Conservation (phyloP, 2,113 vertebrate species). For the Hippocampus abdominalis region DNA sequence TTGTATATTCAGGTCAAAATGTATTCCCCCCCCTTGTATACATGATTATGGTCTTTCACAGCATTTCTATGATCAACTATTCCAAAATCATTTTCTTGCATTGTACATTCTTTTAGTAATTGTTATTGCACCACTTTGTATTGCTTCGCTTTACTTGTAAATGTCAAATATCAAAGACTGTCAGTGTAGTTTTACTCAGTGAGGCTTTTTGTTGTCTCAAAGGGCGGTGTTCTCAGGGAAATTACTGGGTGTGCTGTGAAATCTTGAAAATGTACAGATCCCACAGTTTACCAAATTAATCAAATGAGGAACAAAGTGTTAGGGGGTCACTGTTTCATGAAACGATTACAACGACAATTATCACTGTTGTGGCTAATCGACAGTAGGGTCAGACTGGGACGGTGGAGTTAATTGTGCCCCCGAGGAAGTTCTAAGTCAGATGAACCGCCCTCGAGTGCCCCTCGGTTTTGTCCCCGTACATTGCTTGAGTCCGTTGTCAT, state of each 20-base stretch:
- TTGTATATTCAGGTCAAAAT: no score
- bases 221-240: constrained; percentile 27
- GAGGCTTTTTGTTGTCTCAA: constrained; percentile 53
- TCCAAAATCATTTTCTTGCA: no score
- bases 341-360: not conserved
- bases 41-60: no score
- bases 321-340: not conserved
- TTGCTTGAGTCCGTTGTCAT: not conserved
- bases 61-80: no score
- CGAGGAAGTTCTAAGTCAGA: constrained; percentile 26
- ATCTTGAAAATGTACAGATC: constrained; percentile 3
- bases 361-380: not conserved
- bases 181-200: constrained; percentile 39
- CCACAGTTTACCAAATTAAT: not conserved
- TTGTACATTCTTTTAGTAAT: no score
- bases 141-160: no score
- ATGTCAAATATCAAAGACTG: constrained; percentile 26
- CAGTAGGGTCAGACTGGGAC: not conserved
- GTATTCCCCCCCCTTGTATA: no score
- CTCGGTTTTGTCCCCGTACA: not conserved
- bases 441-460: constrained; percentile 2
- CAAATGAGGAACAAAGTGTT: not conserved
- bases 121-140: no score
- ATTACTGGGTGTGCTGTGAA: constrained; percentile 39
- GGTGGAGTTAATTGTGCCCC: constrained; percentile 2